Base-by-base conservation (phyloP, 2,888 invertebrate species). In the Furcula furcula region DNA sequence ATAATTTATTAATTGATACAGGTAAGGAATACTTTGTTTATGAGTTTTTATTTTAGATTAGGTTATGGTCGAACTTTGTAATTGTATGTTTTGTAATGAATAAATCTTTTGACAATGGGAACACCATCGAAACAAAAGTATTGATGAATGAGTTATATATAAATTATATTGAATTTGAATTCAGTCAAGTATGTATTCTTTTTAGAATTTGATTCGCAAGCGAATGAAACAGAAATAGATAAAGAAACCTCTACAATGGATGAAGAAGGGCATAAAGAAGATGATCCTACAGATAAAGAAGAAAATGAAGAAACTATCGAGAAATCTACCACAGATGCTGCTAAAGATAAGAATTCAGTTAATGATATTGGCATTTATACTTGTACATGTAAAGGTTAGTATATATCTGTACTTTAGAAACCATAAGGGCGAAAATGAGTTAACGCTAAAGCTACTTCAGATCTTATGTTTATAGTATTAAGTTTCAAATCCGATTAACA, bases 311-410 rank as follows among this genome's bases (percentile, higher is more conserved):
- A 19, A 29, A 16, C n/a, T 16, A 18, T 16, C 27, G 28, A 27
- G n/a, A 23, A 28, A 11, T 10, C 29, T 16, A 31, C 3, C 5
- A 34, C 4, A 21, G 34, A 21, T 5, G 14, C 38, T 3, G 25
- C 34, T 12, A 27, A 28, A 0, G 28, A 40, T 15, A 15, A 15
- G 11, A n/a, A 40, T 4, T 27, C 27, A 28, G 32, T 29, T 3
- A 29, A 44, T 11, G 47, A 53, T 3, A 42, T 63, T 18, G 71
- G 64, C 9, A 38, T 67, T 0, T 72, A 68, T 28, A 69, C 21
- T 29, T 82, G 82, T 34, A 70, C 66, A 4, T 82, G 82, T 49
- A 65, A 68, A 68, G 81, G 82, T 80, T 34, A 12, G 36, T 30
- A 2, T 11, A 9, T 23, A 3, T 27, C 20, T 23, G 6, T 7